Conservation (phyloP, 2,797 vertebrate genomes). For the Champsocephalus gunnari region DNA sequence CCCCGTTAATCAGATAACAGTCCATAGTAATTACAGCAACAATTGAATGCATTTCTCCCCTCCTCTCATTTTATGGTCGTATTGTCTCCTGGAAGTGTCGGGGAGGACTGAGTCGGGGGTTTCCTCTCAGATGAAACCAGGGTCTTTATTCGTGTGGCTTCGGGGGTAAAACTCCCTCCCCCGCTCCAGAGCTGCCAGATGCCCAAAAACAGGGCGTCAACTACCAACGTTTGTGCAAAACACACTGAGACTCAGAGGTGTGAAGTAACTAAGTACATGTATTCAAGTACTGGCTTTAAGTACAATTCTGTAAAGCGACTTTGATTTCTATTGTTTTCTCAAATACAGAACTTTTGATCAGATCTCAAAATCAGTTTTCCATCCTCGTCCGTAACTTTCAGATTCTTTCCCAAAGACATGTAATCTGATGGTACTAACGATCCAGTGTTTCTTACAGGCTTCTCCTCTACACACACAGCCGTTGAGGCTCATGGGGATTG, state of each 20-base stretch:
- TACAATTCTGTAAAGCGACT: too few species aligned
- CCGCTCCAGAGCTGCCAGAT: too few species aligned
- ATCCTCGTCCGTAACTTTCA: too few species aligned
- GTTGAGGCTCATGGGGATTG: not conserved
- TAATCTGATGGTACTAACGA: too few species aligned
- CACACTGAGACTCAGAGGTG: not conserved
- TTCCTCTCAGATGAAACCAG: not conserved
- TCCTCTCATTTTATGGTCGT: constrained; percentile 33
- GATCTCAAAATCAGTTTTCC: too few species aligned
- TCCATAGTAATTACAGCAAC: not conserved
- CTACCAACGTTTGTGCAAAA: not conserved
- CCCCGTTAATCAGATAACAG: not conserved
- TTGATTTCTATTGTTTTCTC: too few species aligned
- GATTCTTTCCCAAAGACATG: too few species aligned
- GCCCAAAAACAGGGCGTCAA: too few species aligned
- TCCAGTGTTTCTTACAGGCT: not conserved
- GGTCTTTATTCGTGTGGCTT: not conserved
- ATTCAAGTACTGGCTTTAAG: too few species aligned
- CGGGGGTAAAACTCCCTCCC: constrained; percentile 3
- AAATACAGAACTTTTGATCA: not conserved
- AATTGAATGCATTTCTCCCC: constrained; percentile 5
- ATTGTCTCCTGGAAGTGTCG: not conserved
- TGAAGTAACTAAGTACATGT: too few species aligned
- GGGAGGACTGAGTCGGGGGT: not conserved
- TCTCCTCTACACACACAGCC: not conserved